Percentiles rank a stretch among this genome's conserved stretches.
These are phyloP conservation scores for Urocolius indicus DNA, from an alignment of 2,113 vertebrate species.

Conservation along the genomic window DNA sequence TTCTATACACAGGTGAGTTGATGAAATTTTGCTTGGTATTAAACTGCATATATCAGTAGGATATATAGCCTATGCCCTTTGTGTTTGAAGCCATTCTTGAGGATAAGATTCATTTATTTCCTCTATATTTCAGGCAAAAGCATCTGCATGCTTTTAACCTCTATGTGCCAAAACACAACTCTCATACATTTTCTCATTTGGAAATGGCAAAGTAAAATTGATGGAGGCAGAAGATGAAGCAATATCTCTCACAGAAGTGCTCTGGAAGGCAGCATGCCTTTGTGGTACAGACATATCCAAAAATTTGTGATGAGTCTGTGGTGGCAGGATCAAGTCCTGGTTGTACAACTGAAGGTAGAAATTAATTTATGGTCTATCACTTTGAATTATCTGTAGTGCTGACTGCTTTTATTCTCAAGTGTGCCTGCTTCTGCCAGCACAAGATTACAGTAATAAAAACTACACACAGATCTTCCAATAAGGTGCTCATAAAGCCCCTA, in stretches of 20 bases:
- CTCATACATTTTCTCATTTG: background rate
- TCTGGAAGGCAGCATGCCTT: background rate
- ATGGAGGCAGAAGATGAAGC: background rate
- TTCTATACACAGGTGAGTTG: background rate
- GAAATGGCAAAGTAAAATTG: background rate
- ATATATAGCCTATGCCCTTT: background rate
- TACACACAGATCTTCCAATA: background rate
- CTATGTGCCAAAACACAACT: background rate
- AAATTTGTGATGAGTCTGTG: background rate
- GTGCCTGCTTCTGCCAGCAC: background rate
- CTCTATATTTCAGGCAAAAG: background rate
- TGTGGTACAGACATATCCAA: background rate
- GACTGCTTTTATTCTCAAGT: constrained; percentile 3
- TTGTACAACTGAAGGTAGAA: background rate
- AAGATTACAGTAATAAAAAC: constrained; percentile 12
- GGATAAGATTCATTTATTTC: background rate
- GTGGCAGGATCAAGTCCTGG: background rate
- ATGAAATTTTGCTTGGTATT: background rate
- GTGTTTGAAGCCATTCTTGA: background rate
- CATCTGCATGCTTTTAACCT: background rate
- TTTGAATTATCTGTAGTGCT: background rate
- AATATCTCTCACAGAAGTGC: background rate
- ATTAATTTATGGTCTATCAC: constrained; percentile 10
- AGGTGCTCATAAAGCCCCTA: background rate
- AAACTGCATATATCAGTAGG: background rate